Conservation (phyloP, 2,888 invertebrate genomes). For the Nycteola revayana region DNA sequence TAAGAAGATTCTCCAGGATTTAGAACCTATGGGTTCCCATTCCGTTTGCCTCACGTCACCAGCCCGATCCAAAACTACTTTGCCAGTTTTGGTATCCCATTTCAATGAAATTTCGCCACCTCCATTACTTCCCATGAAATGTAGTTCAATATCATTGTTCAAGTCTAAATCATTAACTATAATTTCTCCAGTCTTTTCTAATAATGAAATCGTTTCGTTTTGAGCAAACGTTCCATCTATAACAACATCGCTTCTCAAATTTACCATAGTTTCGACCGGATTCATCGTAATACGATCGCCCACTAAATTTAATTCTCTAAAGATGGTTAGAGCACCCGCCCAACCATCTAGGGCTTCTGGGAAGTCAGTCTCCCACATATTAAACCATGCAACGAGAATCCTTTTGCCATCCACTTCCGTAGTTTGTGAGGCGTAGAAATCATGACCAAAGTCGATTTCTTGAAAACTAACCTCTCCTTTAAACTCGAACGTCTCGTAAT, state of each 20-base stretch:
- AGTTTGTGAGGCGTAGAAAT: constrained; percentile 73
- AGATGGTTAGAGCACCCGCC: constrained; percentile 67
- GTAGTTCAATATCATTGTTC: constrained; percentile 44
- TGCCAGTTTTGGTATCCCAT: constrained; percentile 53
- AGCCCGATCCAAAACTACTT: constrained; percentile 56
- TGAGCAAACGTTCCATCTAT: constrained; percentile 36
- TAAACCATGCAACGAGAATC: constrained; percentile 66
- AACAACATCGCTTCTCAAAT: constrained; percentile 43
- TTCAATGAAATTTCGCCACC: constrained; percentile 46
- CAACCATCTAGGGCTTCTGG: constrained; percentile 65
- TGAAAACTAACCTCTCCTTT: constrained; percentile 58
- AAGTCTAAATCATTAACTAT: constrained; percentile 46
- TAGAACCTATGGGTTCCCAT: constrained; percentile 53
- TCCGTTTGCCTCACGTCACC: constrained; percentile 64
- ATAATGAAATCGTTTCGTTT: constrained; percentile 37
- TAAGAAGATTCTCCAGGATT: constrained; percentile 57
- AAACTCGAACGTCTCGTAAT: constrained; percentile 64
- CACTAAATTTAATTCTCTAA: constrained; percentile 54
- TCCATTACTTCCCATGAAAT: constrained; percentile 54
- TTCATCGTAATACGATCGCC: constrained; percentile 53
- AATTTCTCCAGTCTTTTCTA: constrained; percentile 59
- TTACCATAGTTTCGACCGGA: constrained; percentile 52
- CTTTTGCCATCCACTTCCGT: constrained; percentile 55
- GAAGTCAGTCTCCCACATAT: constrained; percentile 63
- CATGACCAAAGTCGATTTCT: constrained; percentile 71